Conservation (phyloP, 2,113 vertebrate species). For the Orcinus orca region DNA sequence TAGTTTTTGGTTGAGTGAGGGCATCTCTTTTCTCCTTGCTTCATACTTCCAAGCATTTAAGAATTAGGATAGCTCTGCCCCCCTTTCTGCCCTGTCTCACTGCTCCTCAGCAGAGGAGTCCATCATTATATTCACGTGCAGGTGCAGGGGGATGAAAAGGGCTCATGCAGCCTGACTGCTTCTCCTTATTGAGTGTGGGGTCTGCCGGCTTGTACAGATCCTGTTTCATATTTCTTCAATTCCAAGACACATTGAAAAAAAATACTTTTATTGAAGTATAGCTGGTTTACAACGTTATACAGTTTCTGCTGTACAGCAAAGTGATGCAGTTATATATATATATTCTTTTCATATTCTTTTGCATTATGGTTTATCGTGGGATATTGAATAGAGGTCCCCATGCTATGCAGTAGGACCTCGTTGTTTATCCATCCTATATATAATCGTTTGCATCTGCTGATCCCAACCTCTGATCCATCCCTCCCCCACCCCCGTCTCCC, state of each 20-base stretch:
- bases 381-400: background rate
- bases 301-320: background rate
- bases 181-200: background rate
- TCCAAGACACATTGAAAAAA: background rate
- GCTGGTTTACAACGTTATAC: background rate
- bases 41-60: background rate
- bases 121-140: background rate
- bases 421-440: background rate
- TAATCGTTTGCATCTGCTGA: background rate
- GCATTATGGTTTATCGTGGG: background rate
- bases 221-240: background rate
- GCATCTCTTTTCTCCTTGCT: background rate
- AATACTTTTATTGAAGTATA: background rate
- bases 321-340: background rate
- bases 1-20: conserved; percentile 5
- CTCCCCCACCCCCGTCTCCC: background rate
- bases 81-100: rapidly evolving
- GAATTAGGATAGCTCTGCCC: background rate
- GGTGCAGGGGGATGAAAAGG: background rate
- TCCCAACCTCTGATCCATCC: background rate
- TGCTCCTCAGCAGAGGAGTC: background rate
- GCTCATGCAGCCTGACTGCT: background rate
- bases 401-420: background rate
- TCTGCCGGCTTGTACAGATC: background rate
- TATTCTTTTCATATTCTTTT: background rate